phyloP scores from a whole-genome alignment of 1,140 invertebrate genomes.

The Drosophila aff. region DNA sequence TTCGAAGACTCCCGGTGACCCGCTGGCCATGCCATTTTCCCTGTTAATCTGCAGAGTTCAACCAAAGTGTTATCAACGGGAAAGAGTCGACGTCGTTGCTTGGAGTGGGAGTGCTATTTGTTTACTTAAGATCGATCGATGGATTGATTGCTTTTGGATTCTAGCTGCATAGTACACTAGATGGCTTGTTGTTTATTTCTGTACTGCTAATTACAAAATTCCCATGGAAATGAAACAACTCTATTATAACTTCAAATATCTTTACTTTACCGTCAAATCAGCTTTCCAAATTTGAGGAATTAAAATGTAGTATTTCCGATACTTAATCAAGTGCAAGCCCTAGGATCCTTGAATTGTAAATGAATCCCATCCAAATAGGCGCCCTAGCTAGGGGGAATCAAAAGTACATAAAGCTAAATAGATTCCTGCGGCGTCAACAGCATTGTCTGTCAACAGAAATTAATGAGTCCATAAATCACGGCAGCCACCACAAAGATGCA shows the following conservation, averaged over 20 bases:
- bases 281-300: neutral
- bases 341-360: slow-evolving; percentile 56
- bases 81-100: slow-evolving; percentile 28
- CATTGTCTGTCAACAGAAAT: slow-evolving; percentile 85
- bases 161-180: neutral
- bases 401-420: slow-evolving; percentile 81
- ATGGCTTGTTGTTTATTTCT: neutral
- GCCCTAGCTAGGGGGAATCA: slow-evolving; percentile 57
- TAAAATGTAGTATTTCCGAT: neutral
- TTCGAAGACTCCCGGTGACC: slow-evolving; percentile 47
- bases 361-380: slow-evolving; percentile 58
- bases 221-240: neutral
- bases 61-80: slow-evolving; percentile 56
- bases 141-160: slow-evolving; percentile 1
- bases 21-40: slow-evolving; percentile 66
- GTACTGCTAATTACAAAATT: neutral
- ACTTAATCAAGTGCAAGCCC: slow-evolving; percentile 20
- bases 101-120: slow-evolving; percentile 40
- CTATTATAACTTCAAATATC: neutral
- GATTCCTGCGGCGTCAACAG: slow-evolving; percentile 82
- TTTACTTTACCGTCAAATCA: too few relatives aligned
- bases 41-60: slow-evolving; percentile 76
- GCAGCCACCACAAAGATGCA: slow-evolving; percentile 55
- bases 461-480: slow-evolving; percentile 85
- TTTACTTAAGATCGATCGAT: slow-evolving; percentile 49